Evolutionary conservation across 2,113 vertebrate genomes (phyloP).

Genomic region (Eidolon helvum): DNA sequence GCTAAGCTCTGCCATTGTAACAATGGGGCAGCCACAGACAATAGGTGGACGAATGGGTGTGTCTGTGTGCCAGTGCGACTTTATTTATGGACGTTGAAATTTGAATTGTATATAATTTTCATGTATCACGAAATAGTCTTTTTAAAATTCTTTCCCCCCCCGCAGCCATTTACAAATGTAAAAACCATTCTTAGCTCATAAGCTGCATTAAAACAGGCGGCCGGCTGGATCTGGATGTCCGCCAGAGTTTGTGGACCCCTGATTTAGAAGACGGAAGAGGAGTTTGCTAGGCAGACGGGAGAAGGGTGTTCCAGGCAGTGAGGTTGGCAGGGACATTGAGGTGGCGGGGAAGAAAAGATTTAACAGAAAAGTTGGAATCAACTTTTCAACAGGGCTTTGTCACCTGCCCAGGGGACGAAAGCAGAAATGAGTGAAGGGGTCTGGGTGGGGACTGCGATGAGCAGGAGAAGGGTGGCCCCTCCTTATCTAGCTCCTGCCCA

Average conservation of each 20-base stretch:
- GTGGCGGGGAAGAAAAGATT: not conserved
- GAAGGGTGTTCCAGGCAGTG: not conserved
- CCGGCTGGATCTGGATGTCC: not conserved
- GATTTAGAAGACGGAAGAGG: not conserved
- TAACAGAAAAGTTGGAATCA: not conserved
- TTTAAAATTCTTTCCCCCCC: not conserved
- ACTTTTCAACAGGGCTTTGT: not conserved
- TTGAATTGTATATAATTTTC: conserved; percentile 11
- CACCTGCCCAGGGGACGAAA: not conserved
- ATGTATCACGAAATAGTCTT: not conserved
- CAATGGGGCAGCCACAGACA: not conserved
- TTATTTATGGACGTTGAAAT: conserved; percentile 2
- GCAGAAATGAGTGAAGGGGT: not conserved
- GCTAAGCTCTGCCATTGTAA: not conserved
- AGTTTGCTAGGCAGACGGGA: not conserved
- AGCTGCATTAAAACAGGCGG: not conserved
- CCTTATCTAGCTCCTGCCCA: not conserved
- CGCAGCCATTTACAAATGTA: not conserved
- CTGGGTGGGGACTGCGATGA: not conserved
- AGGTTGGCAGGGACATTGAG: not conserved
- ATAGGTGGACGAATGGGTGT: not conserved
- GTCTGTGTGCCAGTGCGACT: not conserved
- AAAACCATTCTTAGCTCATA: conserved; percentile 43
- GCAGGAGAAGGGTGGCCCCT: not conserved
- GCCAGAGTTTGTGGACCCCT: not conserved